Conservation (phyloP, 2,888 invertebrate genomes). For the Drosophila robusta region DNA sequence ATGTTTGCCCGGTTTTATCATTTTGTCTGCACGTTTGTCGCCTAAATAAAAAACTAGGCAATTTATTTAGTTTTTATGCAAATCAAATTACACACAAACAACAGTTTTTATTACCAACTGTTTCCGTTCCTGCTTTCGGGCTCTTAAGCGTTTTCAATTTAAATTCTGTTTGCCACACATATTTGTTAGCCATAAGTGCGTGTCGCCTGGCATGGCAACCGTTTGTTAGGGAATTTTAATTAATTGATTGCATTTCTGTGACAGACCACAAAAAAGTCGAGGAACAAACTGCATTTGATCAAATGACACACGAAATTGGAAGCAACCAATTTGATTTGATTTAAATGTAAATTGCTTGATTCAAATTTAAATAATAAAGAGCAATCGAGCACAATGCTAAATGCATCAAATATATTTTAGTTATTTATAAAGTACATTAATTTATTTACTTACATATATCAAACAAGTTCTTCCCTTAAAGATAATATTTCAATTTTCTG, state of each 20-base stretch:
- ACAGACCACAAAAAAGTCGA: constrained; percentile 37
- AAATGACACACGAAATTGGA: constrained; percentile 16
- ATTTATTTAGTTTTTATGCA: constrained; percentile 73
- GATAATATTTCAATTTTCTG: background rate
- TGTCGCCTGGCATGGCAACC: constrained; percentile 23
- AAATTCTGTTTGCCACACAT: constrained; percentile 46
- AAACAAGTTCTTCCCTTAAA: background rate
- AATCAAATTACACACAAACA: constrained; percentile 64
- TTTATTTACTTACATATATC: background rate
- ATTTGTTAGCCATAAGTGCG: constrained; percentile 29
- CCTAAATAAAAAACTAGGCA: constrained; percentile 28
- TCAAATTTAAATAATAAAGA: constrained; percentile 7
- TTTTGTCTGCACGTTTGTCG: constrained; percentile 24
- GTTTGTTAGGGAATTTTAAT: constrained; percentile 54
- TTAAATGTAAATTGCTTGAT: constrained; percentile 29
- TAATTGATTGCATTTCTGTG: constrained; percentile 61
- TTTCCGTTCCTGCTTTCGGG: constrained; percentile 14
- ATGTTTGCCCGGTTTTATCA: constrained; percentile 33
- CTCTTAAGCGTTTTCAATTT: constrained; percentile 47
- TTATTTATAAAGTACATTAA: background rate
- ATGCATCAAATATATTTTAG: background rate
- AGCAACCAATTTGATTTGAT: constrained; percentile 22
- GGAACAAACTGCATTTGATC: constrained; percentile 4
- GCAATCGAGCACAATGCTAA: background rate
- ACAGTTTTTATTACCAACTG: constrained; percentile 30